phyloP scores from a whole-genome alignment of 37 sponge, comb jelly and placozoan genomes.

The Lycopodina hypogea region DNA sequence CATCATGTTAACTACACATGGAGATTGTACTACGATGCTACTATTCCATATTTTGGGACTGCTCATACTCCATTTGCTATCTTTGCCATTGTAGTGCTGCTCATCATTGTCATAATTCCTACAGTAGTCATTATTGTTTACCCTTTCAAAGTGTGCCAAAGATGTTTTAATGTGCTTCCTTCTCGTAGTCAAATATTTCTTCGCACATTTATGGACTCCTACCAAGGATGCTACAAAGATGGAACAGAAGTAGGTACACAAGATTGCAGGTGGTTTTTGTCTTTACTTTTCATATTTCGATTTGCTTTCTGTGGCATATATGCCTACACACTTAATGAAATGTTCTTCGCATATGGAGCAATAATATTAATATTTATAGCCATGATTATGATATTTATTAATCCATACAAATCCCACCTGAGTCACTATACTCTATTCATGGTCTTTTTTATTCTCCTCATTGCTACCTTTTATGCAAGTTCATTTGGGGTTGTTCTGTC shows the following conservation, averaged over 20 bases:
- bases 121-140: conserved; percentile 36
- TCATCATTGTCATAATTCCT: conserved; percentile 27
- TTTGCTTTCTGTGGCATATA: conserved; percentile 15
- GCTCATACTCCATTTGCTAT: conserved; percentile 39
- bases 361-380: not conserved
- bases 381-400: not conserved
- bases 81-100: conserved; percentile 11
- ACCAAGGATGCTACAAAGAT: conserved; percentile 71
- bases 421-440: not conserved
- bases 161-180: not conserved
- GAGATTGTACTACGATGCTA: conserved; percentile 33
- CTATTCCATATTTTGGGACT: conserved; percentile 19
- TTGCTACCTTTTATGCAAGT: not conserved
- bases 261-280: conserved; percentile 59
- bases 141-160: conserved; percentile 1
- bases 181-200: not conserved
- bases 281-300: conserved; percentile 35
- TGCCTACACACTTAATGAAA: conserved; percentile 1
- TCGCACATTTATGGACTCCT: conserved; percentile 44
- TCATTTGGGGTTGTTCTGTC: not conserved
- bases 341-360: not conserved
- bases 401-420: not conserved
- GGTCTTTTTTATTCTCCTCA: not conserved
- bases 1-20: not conserved
- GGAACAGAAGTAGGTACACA: conserved; percentile 34